phyloP scores from a whole-genome alignment of 2,797 vertebrate species.

The Periophthalmus magnuspinnatus region DNA sequence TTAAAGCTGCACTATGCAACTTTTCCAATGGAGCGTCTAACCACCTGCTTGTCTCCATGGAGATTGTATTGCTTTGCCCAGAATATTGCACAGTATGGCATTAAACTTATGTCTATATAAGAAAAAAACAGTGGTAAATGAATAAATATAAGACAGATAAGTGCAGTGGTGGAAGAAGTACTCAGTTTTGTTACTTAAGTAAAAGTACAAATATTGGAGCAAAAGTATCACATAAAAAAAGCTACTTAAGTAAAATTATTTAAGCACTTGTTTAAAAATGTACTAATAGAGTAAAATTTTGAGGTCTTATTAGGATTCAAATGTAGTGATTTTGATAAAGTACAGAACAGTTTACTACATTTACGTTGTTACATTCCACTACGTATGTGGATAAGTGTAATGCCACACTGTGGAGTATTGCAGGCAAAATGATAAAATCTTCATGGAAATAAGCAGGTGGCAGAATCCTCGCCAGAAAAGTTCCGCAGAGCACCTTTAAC shows the following conservation, averaged over 20 bases:
- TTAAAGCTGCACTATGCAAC: background rate
- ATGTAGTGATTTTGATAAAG: too few relatives aligned
- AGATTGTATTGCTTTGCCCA: background rate
- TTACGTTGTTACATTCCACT: too few relatives aligned
- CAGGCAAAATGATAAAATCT: background rate
- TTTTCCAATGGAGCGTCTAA: background rate
- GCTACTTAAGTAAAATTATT: too few relatives aligned
- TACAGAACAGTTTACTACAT: too few relatives aligned
- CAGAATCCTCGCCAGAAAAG: background rate
- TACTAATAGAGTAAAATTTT: too few relatives aligned
- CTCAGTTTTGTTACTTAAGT: too few relatives aligned
- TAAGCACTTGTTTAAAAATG: too few relatives aligned
- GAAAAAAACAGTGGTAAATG: background rate
- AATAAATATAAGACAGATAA: too few relatives aligned
- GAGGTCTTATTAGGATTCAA: too few relatives aligned
- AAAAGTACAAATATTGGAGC: too few relatives aligned
- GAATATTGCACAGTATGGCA: background rate
- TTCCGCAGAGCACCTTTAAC: constrained; percentile 54
- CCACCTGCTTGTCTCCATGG: background rate
- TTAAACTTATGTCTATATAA: background rate
- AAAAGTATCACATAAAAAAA: too few relatives aligned
- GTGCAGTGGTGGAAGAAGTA: too few relatives aligned
- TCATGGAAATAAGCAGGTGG: background rate
- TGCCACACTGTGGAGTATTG: background rate
- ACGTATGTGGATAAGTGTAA: background rate